Base-by-base conservation (phyloP, 2,888 invertebrate genomes). In the Cephus nigrinus region DNA sequence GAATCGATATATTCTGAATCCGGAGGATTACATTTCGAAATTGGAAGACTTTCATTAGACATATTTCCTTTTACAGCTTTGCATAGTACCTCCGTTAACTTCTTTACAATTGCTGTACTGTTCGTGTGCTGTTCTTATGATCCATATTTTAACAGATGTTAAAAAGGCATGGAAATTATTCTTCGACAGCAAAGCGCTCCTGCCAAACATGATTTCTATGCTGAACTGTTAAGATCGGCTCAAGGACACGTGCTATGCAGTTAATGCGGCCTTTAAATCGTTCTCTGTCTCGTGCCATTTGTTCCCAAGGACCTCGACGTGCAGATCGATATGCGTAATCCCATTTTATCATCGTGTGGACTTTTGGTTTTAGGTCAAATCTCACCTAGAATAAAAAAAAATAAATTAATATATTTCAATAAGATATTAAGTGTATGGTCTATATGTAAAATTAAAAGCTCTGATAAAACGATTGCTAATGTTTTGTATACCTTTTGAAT, bases 301-400 rank as follows among this genome's bases (percentile, higher is more conserved):
- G 89, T 85, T 94, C 94, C 94, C 94, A 94, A 1, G 92, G 93
- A 3, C 94, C 94, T 82, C 89, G 92, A n/a, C 94, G 90, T 3
- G 93, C 93, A 32, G 92, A 91, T 75, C 92, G 92, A 81, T 93
- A 93, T 0, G 94, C 94, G 82, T 88, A 93, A 71, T 93, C 91
- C 94, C 94, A 94, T 79, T 92, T 88, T 1, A 93, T 84, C 92
- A 94, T 93, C 1, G 86, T 89, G 82, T 93, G 93, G 15, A 94
- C 89, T 75, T 86, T 88, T 11, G 92, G 90, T 35, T 90, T 89
- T 12, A 88, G 84, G 68, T 92, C 91, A 81, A 94, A 94, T 73
- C 91, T 91, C n/a, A 94, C 93, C 94, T 94, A 81, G 23, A 90
- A 85, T 34, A 55, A 78, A 76, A 78, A 83, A 69, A 84, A 69